These are phyloP conservation scores for Dendroctonus valens DNA, from an alignment of 1,140 invertebrate genomes.

Conservation along the genomic window DNA sequence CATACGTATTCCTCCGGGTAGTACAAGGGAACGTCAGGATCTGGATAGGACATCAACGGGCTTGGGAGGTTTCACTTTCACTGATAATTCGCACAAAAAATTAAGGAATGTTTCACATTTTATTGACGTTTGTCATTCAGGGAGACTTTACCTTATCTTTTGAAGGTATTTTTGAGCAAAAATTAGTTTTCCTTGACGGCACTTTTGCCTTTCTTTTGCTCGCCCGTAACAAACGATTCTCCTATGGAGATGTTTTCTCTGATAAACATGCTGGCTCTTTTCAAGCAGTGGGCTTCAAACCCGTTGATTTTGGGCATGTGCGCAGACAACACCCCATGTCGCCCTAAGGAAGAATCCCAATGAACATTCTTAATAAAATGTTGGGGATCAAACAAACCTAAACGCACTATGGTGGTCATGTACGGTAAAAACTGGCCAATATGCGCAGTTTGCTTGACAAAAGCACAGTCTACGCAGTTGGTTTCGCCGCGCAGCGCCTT, in stretches of 20 bases:
- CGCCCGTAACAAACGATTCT: conserved; percentile 36
- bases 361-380: conserved; percentile 3
- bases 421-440: conserved; percentile 45
- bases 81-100: too few species aligned
- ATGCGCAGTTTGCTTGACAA: conserved; percentile 44
- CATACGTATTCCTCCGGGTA: conserved; percentile 11
- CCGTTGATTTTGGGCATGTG: conserved; percentile 44
- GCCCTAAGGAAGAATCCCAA: conserved; percentile 32
- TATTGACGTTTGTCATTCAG: neutral
- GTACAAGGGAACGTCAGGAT: neutral
- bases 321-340: conserved; percentile 37
- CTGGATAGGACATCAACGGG: neutral
- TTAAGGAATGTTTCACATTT: too few species aligned
- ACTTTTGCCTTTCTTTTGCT: conserved; percentile 11
- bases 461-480: conserved; percentile 44
- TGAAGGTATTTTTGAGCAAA: conserved; percentile 1
- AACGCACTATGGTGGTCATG: conserved; percentile 45
- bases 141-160: neutral
- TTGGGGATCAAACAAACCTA: conserved; percentile 33
- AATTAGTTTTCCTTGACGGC: conserved; percentile 6
- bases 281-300: conserved; percentile 37
- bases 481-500: conserved; percentile 41
- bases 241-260: conserved; percentile 38
- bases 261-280: conserved; percentile 26
- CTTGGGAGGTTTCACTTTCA: too few species aligned